Conservation (phyloP, 2,888 invertebrate species). For the Caenorhabditis wallacei region DNA sequence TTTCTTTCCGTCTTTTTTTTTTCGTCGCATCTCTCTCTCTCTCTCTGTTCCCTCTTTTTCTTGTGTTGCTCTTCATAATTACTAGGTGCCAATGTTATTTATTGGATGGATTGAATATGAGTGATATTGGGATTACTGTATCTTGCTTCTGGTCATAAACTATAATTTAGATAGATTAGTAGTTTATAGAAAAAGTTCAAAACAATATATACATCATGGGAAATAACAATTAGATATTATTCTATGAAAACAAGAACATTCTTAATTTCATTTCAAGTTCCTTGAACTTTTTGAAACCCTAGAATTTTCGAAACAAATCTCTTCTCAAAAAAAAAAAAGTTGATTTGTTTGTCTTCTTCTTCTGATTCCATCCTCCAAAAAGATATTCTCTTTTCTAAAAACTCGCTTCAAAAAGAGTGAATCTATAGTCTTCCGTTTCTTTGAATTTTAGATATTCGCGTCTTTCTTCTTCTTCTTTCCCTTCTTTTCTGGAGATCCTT, state of each 20-base stretch:
- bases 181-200: too few species aligned
- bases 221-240: too few species aligned
- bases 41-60: not conserved
- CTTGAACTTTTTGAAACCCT: too few species aligned
- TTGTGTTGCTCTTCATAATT: slow-evolving; percentile 6
- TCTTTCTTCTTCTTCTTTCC: slow-evolving; percentile 3
- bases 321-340: not conserved
- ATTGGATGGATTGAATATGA: not conserved
- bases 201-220: too few species aligned
- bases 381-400: slow-evolving; percentile 9
- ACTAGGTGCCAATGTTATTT: slow-evolving; percentile 28
- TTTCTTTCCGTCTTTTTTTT: slow-evolving; percentile 23
- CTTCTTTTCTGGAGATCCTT: not conserved
- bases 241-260: too few species aligned
- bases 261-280: too few species aligned
- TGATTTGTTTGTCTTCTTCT: slow-evolving; percentile 9
- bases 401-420: not conserved
- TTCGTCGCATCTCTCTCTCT: slow-evolving; percentile 4
- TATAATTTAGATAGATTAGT: too few species aligned
- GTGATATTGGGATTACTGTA: too few species aligned
- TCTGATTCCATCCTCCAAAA: not conserved
- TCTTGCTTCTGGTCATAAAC: too few species aligned
- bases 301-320: not conserved
- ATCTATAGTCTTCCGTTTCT: slow-evolving; percentile 43
- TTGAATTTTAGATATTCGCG: slow-evolving; percentile 36